Evolutionary conservation across 2,113 vertebrate species (phyloP), one percentile per base, ranked within the genome.

Genomic region (Gavia stellata): DNA sequence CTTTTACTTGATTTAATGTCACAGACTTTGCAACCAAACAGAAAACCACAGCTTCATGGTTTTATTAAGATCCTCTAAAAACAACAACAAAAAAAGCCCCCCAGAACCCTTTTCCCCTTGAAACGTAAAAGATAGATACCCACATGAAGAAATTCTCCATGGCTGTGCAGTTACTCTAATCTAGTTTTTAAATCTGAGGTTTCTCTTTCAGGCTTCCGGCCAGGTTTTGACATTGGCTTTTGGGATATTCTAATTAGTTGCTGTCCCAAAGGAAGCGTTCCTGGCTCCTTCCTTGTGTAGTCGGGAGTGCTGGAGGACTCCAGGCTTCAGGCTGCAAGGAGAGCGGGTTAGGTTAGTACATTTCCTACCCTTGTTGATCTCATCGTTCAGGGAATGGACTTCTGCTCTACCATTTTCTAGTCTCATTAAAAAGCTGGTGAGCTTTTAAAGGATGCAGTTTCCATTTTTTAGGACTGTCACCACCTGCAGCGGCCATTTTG

Each of bases 171-270:
- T 67, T 92, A 79, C 78, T 58, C 42, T 78, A 87, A 68, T 74
- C 21, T 3, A 77, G 79, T 89, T 94, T 44, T 82, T 87, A 88
- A 86, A 86, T 50, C 24, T 2, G 7, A 83, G 49, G 38, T 91
- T 96, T 93, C 70, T 68, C 74, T 94, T 95, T 91, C 95, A 96
- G 92, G 81, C 94, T 93, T 94, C 80, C 3, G 21, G 94, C 75
- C 97, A 96, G 95, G 92, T 96, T 98, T 96, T 97, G 95, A 97
- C 94, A 93, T 79, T 87, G 87, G 88, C 94, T 96, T 97, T 96
- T 0, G 3, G 90, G 90, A 86, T 95, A 91, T 91, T 97, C 82
- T 90, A 81, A 96, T 95, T 96, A 93, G 50, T 73, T 50, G 17
- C 9, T 6, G 17, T 87, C 92, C 84, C 82, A 81, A 81, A 86